Conservation (phyloP, 2,888 invertebrate genomes). For the Tanytarsus gracilentus region DNA sequence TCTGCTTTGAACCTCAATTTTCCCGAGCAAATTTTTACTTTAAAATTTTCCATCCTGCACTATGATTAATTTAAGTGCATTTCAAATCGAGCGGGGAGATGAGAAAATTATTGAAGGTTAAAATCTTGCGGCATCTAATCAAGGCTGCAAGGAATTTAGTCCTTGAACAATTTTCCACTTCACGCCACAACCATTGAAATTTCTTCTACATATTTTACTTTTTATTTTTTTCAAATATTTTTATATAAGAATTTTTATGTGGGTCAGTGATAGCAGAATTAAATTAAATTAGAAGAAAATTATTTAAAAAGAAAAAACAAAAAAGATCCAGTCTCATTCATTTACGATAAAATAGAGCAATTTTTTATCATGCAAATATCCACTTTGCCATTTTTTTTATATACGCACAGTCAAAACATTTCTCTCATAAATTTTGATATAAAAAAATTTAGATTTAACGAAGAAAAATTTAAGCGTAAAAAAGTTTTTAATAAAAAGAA, state of each 20-base stretch:
- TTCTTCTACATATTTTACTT: too few relatives aligned
- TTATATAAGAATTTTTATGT: too few relatives aligned
- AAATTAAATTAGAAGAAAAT: conserved; percentile 1
- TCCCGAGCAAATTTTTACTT: conserved; percentile 25
- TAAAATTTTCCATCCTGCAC: not conserved
- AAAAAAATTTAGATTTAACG: too few relatives aligned
- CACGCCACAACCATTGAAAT: too few relatives aligned
- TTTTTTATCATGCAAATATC: conserved; percentile 8
- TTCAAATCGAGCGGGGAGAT: not conserved
- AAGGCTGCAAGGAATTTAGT: too few relatives aligned
- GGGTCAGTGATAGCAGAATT: too few relatives aligned
- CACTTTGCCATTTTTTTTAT: not conserved
- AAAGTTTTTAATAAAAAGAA: too few relatives aligned
- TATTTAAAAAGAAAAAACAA: not conserved
- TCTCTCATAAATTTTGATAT: too few relatives aligned
- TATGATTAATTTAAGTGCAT: not conserved
- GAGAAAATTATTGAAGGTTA: not conserved
- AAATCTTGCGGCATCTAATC: too few relatives aligned
- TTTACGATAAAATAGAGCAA: conserved; percentile 20
- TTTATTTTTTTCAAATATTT: not conserved
- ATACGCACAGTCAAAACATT: too few relatives aligned
- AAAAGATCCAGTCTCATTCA: conserved; percentile 26
- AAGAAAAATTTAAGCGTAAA: too few relatives aligned
- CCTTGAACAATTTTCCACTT: too few relatives aligned
- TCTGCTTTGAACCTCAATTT: not conserved